A percentile compares a stretch with the other conserved stretches of the same genome.
Evolutionary conservation across 1,140 invertebrate genomes (phyloP).

Genomic region (Apis florea): DNA sequence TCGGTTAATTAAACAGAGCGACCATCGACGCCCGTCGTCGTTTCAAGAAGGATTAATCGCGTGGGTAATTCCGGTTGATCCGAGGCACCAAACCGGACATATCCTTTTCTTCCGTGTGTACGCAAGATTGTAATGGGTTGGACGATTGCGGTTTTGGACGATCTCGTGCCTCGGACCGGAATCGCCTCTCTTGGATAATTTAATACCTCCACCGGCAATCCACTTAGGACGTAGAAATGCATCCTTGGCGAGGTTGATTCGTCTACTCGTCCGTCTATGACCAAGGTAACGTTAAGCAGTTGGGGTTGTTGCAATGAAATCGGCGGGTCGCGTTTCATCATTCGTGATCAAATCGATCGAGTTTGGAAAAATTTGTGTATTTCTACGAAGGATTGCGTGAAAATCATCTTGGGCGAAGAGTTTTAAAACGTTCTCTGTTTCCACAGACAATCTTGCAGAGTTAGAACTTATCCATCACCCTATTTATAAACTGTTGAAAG

Average conservation of each 20-base stretch:
- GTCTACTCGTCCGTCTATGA: too few species aligned
- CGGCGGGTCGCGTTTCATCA: too few species aligned
- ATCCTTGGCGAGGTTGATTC: background rate
- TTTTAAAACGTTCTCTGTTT: too few species aligned
- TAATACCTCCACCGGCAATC: slow-evolving; percentile 60
- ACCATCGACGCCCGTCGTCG: slow-evolving; percentile 22
- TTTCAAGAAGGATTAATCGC: slow-evolving; percentile 53
- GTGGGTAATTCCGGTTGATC: background rate
- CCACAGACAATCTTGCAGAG: too few species aligned
- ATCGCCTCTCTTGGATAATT: slow-evolving; percentile 56
- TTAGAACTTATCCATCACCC: too few species aligned
- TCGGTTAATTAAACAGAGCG: slow-evolving; percentile 41
- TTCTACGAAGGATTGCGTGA: too few species aligned
- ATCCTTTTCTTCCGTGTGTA: slow-evolving; percentile 22
- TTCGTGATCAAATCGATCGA: too few species aligned
- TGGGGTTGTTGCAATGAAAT: too few species aligned
- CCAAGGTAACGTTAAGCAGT: background rate
- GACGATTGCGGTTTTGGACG: slow-evolving; percentile 58
- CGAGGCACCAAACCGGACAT: slow-evolving; percentile 6
- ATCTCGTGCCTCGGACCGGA: slow-evolving; percentile 42
- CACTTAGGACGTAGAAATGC: slow-evolving; percentile 42
- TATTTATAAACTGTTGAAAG: too few species aligned
- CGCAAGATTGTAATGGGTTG: slow-evolving; percentile 57
- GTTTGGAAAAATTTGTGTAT: too few species aligned
- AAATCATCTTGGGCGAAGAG: too few species aligned